phyloP scores from a whole-genome alignment of 2,888 invertebrate genomes.

The Nymphalis c-album region DNA sequence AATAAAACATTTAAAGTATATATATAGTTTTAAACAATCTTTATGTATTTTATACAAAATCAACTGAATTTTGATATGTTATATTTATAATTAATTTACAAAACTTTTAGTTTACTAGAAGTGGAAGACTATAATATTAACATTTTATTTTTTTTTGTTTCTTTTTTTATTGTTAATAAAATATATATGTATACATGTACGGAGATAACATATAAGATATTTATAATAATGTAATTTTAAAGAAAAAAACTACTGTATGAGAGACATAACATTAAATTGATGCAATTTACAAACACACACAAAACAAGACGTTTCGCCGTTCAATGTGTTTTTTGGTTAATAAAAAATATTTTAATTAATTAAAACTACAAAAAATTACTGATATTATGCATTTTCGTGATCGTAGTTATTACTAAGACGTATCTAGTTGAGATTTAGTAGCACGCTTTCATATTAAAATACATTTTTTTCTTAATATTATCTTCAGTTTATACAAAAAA shows the following conservation, averaged over 20 bases:
- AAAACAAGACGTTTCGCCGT: background rate
- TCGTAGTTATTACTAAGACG: background rate
- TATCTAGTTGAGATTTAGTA: background rate
- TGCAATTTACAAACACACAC: conserved; percentile 10
- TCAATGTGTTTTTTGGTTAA: background rate
- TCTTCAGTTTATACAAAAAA: conserved; percentile 4
- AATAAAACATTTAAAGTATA: background rate
- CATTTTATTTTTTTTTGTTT: no score
- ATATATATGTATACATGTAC: background rate
- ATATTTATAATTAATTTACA: no score
- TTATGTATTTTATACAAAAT: no score
- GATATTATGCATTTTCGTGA: background rate
- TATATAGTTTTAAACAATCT: no score
- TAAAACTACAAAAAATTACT: background rate
- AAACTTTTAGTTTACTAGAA: no score
- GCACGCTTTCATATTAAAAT: background rate
- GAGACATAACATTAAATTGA: conserved; percentile 3
- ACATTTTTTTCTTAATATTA: background rate
- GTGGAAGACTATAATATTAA: no score
- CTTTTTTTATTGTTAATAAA: no score
- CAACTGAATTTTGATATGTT: no score
- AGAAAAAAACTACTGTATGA: background rate
- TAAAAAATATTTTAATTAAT: background rate
- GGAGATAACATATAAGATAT: background rate
- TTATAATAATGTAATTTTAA: background rate